Percentiles rank a stretch among this genome's conserved stretches.
Evolutionary conservation across 2,888 invertebrate genomes (phyloP).

Genomic region (Himalopsyche tibetana): DNA sequence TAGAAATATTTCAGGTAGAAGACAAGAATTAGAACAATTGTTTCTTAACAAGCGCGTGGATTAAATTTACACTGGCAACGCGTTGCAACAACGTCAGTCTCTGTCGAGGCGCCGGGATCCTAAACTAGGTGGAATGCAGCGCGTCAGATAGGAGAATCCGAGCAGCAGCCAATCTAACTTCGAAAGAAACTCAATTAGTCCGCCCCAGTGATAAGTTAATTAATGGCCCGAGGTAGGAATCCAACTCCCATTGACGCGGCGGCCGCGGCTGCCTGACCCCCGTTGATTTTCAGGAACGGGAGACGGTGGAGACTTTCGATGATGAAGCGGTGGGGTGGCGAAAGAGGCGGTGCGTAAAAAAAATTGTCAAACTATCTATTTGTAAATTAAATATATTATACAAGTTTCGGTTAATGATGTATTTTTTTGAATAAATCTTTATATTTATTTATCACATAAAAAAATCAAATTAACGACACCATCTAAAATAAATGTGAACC

Average conservation of each 20-base stretch:
- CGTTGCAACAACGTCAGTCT: slow-evolving; percentile 19
- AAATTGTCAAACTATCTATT: not conserved
- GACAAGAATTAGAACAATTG: not conserved
- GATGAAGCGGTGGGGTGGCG: not conserved
- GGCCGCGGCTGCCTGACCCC: slow-evolving; percentile 44
- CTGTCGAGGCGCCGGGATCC: slow-evolving; percentile 37
- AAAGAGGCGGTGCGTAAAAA: not conserved
- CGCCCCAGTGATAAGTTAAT: slow-evolving; percentile 66
- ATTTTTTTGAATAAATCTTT: too few species aligned
- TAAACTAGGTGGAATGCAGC: slow-evolving; percentile 54
- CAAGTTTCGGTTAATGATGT: too few species aligned
- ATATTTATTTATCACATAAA: too few species aligned
- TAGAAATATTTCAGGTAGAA: too few species aligned
- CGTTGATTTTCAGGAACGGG: slow-evolving; percentile 22
- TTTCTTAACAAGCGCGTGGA: not conserved
- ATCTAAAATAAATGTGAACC: too few species aligned
- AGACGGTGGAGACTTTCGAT: slow-evolving; percentile 22
- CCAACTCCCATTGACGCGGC: slow-evolving; percentile 57
- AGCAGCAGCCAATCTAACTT: slow-evolving; percentile 66
- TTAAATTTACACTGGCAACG: not conserved
- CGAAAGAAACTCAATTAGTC: slow-evolving; percentile 66
- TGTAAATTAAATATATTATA: too few species aligned
- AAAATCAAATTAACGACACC: too few species aligned
- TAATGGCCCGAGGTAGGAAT: slow-evolving; percentile 65
- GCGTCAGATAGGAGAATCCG: slow-evolving; percentile 60